phyloP scores from a whole-genome alignment of 2,888 invertebrate genomes.

The Eudasyphora cyanicolor region DNA sequence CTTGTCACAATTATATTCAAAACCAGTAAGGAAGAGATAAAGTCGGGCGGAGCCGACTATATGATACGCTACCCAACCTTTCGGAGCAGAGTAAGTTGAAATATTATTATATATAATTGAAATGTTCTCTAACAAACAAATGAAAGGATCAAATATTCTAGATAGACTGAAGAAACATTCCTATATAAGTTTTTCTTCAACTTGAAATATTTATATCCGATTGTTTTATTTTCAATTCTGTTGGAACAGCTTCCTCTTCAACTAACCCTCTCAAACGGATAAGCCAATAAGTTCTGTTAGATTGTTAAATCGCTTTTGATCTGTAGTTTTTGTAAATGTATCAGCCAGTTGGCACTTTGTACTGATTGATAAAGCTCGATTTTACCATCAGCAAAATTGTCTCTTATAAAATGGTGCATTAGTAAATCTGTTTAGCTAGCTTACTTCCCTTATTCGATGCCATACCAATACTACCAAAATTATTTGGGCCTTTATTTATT shows the following conservation, averaged over 20 bases:
- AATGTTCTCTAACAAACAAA: too few relatives aligned
- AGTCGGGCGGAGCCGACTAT: too few relatives aligned
- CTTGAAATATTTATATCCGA: background rate
- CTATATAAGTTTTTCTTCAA: background rate
- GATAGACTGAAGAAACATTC: background rate
- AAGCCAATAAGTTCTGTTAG: background rate
- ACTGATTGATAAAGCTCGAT: background rate
- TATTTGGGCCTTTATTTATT: too few relatives aligned
- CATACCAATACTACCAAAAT: background rate
- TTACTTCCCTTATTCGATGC: background rate
- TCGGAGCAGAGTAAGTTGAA: too few relatives aligned
- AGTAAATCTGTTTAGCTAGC: background rate
- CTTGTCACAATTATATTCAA: too few relatives aligned
- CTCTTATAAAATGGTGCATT: constrained; percentile 34
- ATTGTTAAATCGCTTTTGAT: background rate
- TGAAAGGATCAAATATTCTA: too few relatives aligned
- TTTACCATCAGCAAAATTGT: background rate
- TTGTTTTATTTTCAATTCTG: background rate
- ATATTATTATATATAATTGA: too few relatives aligned
- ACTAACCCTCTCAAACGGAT: background rate
- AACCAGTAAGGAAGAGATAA: too few relatives aligned
- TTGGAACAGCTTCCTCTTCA: background rate
- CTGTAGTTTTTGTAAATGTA: background rate
- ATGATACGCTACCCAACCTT: too few relatives aligned
- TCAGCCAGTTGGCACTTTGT: background rate